phyloP scores from a whole-genome alignment of 2,888 invertebrate species.

The Slavum lentiscoides region DNA sequence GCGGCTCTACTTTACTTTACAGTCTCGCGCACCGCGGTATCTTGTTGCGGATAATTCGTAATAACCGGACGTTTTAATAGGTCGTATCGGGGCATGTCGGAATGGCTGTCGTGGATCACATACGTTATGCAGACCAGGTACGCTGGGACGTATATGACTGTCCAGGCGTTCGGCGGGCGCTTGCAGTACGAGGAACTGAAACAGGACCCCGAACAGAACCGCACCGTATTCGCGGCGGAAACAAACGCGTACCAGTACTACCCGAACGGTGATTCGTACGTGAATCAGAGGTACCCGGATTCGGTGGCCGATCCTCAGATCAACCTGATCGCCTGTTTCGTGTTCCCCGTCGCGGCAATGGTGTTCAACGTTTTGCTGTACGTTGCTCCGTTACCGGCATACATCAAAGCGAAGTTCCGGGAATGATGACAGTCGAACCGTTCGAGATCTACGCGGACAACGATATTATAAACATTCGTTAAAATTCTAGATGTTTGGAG shows the following conservation, averaged over 20 bases:
- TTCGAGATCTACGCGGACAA: too few species aligned
- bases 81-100: conserved; percentile 76
- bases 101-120: conserved; percentile 79
- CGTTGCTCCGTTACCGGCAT: conserved; percentile 80
- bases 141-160: conserved; percentile 74
- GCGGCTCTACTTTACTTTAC: too few species aligned
- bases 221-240: conserved; percentile 62
- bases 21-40: too few species aligned
- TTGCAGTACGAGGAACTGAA: conserved; percentile 50
- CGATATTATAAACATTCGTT: too few species aligned
- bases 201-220: conserved; percentile 60
- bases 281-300: conserved; percentile 71
- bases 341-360: conserved; percentile 79
- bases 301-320: conserved; percentile 72
- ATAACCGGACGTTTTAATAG: too few species aligned
- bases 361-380: conserved; percentile 84
- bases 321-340: conserved; percentile 80
- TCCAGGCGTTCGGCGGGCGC: conserved; percentile 67
- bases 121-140: conserved; percentile 80
- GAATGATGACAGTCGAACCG: conserved; percentile 63
- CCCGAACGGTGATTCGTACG: conserved; percentile 71
- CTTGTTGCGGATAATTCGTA: too few species aligned
- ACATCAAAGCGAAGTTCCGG: conserved; percentile 84
- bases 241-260: conserved; percentile 70
- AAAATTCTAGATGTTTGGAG: too few species aligned